These are phyloP conservation scores for Rynchops niger DNA, from an alignment of 2,113 vertebrate genomes.

Conservation along the genomic window DNA sequence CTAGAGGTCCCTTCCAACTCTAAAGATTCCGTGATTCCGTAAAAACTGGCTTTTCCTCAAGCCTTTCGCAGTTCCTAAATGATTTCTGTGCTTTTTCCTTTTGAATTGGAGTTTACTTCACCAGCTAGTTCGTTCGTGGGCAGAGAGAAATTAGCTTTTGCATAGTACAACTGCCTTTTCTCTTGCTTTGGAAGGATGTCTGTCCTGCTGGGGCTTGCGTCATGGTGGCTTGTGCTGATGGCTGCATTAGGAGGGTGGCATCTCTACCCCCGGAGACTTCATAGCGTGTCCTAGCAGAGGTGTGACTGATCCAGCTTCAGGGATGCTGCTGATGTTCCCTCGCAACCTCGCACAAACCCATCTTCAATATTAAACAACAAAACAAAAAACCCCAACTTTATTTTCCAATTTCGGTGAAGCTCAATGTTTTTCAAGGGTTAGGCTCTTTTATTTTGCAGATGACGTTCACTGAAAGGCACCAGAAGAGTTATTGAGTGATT, in stretches of 20 bases:
- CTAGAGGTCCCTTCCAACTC: no score
- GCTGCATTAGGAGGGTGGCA: not conserved
- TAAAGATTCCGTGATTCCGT: no score
- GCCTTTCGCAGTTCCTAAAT: not conserved
- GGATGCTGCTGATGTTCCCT: not conserved
- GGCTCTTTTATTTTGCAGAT: not conserved
- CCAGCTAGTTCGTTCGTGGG: not conserved
- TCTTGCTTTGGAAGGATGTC: not conserved
- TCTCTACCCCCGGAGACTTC: not conserved
- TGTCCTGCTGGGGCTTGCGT: not conserved
- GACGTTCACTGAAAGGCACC: not conserved
- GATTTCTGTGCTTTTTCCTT: not conserved
- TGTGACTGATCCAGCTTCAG: not conserved
- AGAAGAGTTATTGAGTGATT: not conserved
- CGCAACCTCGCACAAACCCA: not conserved
- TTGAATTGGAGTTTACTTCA: not conserved
- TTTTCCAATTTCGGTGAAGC: not conserved
- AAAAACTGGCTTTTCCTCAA: not conserved
- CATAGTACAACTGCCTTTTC: not conserved
- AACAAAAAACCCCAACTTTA: not conserved
- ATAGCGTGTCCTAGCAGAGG: not conserved
- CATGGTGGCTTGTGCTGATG: not conserved
- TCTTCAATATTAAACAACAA: not conserved
- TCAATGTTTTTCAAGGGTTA: not conserved
- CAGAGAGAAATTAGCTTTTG: not conserved